Base-by-base conservation (phyloP, 2,797 vertebrate genomes). In the Microchirus variegatus region DNA sequence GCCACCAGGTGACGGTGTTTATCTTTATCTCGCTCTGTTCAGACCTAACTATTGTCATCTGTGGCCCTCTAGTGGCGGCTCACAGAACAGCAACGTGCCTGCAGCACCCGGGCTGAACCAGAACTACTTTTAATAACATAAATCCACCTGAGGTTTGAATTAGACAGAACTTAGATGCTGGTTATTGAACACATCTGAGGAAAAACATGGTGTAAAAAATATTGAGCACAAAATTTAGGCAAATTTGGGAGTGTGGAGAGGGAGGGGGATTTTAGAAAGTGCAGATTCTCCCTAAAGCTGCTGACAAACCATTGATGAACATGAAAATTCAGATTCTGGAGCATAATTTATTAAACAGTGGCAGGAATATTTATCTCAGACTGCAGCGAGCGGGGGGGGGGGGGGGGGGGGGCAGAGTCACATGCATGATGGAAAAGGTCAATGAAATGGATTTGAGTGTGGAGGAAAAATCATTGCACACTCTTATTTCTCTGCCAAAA, bases 1-100 rank as follows among this genome's bases (percentile, higher is more conserved):
- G 69, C 90, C 90, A 90, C 81, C 85, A 91, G 90, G 87, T 90
- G 90, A 87, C 89, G 87, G 88, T 84, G 76, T 90, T 88, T 86
- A 86, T 84, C 87, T 79, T 90, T n/a, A n/a, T n/a, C 76, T 63
- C 50, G 78, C 66, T 54, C 62, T 73, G 77, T 79, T 77, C 84
- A 78, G 78, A 80, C 75, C 49, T 73, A 66, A 37, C 59, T 51
- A 43, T 37, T 74, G 74, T 78, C 81, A 73, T 61, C 64, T 77
- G 18, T 70, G 68, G 87, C 84, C 87, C 81, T 80, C 87, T 87
- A 84, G 84, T 81, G 87, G 85, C 18, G 53, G 59, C 35, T 70
- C 43, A 49, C 13, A 72, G 61, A 63, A 81, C 44, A 26, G 15
- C 61, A 63, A 10, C 31, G 41, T n/a, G 62, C 50, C 48, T 36